Evolutionary conservation across 2,113 vertebrate genomes (phyloP).

Genomic region (Phainopepla nitens): DNA sequence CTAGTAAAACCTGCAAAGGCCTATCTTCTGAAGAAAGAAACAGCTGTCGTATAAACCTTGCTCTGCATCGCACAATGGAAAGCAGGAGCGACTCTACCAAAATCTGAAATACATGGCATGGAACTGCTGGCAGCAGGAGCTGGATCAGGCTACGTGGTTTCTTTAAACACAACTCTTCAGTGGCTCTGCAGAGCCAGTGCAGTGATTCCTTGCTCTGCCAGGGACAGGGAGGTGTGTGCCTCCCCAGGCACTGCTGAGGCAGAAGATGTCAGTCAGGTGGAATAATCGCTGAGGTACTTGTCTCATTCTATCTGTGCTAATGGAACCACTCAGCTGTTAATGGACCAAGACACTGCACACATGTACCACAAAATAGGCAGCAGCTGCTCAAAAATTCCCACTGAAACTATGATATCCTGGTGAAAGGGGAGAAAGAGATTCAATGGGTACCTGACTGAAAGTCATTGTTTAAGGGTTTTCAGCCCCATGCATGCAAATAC

Average conservation of each 20-base stretch:
- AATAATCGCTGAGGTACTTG: background rate
- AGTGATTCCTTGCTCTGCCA: background rate
- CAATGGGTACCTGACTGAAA: accelerated
- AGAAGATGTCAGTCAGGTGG: background rate
- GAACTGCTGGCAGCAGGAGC: background rate
- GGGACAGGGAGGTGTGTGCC: background rate
- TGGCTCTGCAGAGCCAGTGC: background rate
- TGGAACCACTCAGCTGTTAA: background rate
- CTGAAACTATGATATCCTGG: background rate
- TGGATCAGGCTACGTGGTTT: background rate
- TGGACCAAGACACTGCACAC: background rate
- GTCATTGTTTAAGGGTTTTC: background rate
- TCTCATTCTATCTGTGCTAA: background rate
- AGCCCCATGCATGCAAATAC: background rate
- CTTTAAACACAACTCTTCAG: background rate
- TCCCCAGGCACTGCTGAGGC: background rate
- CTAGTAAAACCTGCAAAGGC: background rate
- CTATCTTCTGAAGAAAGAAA: background rate
- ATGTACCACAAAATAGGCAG: background rate
- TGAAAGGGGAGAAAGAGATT: background rate
- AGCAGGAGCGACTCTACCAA: background rate
- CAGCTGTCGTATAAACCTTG: background rate
- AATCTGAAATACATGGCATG: background rate
- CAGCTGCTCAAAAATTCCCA: background rate
- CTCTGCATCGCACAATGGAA: background rate